These are phyloP conservation scores for Flabesymbios commensalis DNA, from an alignment of 2,888 invertebrate genomes.

Conservation along the genomic window DNA sequence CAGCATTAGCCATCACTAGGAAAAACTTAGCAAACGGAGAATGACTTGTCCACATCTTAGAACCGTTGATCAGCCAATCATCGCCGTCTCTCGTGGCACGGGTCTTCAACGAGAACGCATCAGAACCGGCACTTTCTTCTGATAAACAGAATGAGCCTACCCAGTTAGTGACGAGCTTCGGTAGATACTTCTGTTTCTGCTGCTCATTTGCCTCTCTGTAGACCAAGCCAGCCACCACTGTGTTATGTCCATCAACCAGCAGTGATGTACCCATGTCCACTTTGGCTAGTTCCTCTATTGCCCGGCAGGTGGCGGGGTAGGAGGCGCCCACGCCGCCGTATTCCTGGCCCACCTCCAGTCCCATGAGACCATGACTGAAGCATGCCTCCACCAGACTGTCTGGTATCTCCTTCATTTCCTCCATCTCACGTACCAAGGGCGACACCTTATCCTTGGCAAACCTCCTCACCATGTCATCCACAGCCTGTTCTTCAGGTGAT, in stretches of 20 bases:
- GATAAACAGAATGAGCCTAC: slow-evolving; percentile 94
- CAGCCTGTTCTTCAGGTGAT: too few species aligned
- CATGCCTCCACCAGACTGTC: slow-evolving; percentile 75
- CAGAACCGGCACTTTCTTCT: slow-evolving; percentile 88
- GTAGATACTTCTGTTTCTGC: slow-evolving; percentile 88
- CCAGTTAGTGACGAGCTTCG: slow-evolving; percentile 80
- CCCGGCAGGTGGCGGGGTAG: slow-evolving; percentile 86
- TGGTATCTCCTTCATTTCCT: slow-evolving; percentile 80
- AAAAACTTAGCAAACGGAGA: slow-evolving; percentile 91
- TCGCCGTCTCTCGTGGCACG: slow-evolving; percentile 82
- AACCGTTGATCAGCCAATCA: slow-evolving; percentile 86
- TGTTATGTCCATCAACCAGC: slow-evolving; percentile 92
- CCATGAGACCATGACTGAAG: slow-evolving; percentile 93
- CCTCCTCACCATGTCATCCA: slow-evolving; percentile 83
- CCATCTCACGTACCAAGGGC: slow-evolving; percentile 93
- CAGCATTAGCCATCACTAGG: slow-evolving; percentile 91
- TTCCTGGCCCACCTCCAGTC: slow-evolving; percentile 83
- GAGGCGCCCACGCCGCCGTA: slow-evolving; percentile 88
- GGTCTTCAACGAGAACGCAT: slow-evolving; percentile 94
- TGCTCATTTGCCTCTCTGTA: slow-evolving; percentile 81
- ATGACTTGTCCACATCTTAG: slow-evolving; percentile 98
- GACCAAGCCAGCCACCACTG: slow-evolving; percentile 84
- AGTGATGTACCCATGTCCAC: slow-evolving; percentile 85
- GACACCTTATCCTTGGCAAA: slow-evolving; percentile 85
- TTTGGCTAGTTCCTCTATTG: slow-evolving; percentile 90